Evolutionary conservation across 1,140 invertebrate genomes (phyloP).

Genomic region (Hyles euphorbiae): DNA sequence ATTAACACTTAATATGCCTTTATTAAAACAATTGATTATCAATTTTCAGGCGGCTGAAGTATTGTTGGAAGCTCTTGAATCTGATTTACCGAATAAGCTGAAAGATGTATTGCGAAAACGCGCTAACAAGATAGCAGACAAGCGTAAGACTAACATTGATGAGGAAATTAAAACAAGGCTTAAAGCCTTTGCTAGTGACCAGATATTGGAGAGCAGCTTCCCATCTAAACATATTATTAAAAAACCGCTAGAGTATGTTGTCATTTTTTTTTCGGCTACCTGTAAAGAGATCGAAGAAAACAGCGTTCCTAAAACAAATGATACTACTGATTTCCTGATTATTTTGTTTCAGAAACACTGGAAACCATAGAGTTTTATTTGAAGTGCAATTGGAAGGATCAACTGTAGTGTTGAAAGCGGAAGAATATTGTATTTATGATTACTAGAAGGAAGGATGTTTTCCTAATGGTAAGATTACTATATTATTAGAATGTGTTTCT

Average conservation of each 20-base stretch:
- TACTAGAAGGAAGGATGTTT: slow-evolving; percentile 38
- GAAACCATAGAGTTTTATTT: slow-evolving; percentile 46
- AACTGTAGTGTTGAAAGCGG: slow-evolving; percentile 29
- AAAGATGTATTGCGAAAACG: slow-evolving; percentile 41
- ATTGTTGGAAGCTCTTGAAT: slow-evolving; percentile 45
- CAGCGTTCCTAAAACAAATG: too few relatives aligned
- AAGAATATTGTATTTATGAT: slow-evolving; percentile 43
- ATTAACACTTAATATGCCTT: too few relatives aligned
- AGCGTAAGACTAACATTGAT: slow-evolving; percentile 22
- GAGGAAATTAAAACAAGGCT: slow-evolving; percentile 12
- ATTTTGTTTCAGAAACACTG: not conserved
- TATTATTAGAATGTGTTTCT: not conserved
- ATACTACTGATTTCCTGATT: not conserved
- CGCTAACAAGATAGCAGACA: slow-evolving; percentile 30
- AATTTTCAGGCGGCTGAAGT: slow-evolving; percentile 44
- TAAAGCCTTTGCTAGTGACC: slow-evolving; percentile 8
- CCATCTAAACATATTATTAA: slow-evolving; percentile 42
- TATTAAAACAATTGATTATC: too few relatives aligned
- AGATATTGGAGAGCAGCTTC: slow-evolving; percentile 41
- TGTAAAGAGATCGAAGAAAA: not conserved
- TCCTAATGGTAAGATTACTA: slow-evolving; percentile 40
- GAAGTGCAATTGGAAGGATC: slow-evolving; percentile 23
- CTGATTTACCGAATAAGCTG: slow-evolving; percentile 30
- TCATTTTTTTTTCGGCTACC: slow-evolving; percentile 7
- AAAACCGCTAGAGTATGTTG: slow-evolving; percentile 53